A percentile compares a stretch with the other conserved stretches of the same genome.
These are phyloP conservation scores for Ariopsis seemanni DNA, from an alignment of 2,113 vertebrate genomes.

Conservation along the genomic window DNA sequence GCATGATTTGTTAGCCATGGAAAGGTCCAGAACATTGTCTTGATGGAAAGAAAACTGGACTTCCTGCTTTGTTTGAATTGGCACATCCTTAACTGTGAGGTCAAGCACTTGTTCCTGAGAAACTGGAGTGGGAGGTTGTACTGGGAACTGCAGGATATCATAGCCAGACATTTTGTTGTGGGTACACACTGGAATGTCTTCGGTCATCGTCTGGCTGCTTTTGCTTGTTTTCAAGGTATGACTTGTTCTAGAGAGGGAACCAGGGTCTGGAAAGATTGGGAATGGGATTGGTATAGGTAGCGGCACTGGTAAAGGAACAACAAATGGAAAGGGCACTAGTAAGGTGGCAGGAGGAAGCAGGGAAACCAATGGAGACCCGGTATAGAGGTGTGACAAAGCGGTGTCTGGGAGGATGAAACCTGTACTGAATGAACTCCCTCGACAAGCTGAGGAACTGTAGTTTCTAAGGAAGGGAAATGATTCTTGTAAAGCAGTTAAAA, in stretches of 20 bases:
- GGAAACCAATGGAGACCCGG: constrained; percentile 70
- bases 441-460: constrained; percentile 64
- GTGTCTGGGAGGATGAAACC: constrained; percentile 58
- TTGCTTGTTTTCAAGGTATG: constrained; percentile 58
- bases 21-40: constrained; percentile 76
- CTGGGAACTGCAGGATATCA: not conserved
- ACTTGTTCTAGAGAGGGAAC: not conserved
- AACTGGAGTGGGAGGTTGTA: not conserved
- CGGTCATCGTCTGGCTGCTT: constrained; percentile 67
- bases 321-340: constrained; percentile 80
- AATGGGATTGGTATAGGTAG: constrained; percentile 77
- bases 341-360: constrained; percentile 80
- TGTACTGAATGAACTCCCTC: constrained; percentile 63
- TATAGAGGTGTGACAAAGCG: constrained; percentile 69
- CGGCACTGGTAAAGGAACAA: constrained; percentile 79
- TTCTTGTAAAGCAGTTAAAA: constrained; percentile 78
- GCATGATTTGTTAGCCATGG: constrained; percentile 67
- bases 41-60: constrained; percentile 55
- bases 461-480: constrained; percentile 73
- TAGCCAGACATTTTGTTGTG: constrained; percentile 3
- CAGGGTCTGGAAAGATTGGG: constrained; percentile 69
- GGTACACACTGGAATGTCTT: not conserved
- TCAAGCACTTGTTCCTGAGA: constrained; percentile 78
- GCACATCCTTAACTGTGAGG: constrained; percentile 76
- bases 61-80: constrained; percentile 62